phyloP scores from a whole-genome alignment of 2,888 invertebrate species.

The Incurvaria masculella region DNA sequence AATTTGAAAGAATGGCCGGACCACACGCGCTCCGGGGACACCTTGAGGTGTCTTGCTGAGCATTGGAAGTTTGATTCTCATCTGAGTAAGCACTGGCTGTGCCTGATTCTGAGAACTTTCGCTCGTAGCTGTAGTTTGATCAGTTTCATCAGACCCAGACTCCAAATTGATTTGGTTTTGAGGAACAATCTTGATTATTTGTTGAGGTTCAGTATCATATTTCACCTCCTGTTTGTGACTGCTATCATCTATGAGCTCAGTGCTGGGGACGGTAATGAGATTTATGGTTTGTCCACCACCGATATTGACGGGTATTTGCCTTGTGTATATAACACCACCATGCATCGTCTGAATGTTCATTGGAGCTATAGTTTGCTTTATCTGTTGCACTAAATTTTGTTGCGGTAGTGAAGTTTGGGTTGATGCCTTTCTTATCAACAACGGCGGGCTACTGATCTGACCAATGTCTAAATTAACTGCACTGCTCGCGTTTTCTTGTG shows the following conservation, averaged over 20 bases:
- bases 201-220: slow-evolving; percentile 37
- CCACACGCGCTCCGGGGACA: slow-evolving; percentile 55
- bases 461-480: slow-evolving; percentile 34
- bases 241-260: slow-evolving; percentile 41
- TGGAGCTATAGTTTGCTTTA: slow-evolving; percentile 52
- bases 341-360: slow-evolving; percentile 62
- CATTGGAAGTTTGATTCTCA: slow-evolving; percentile 53
- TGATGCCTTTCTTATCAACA: slow-evolving; percentile 35
- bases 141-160: slow-evolving; percentile 32
- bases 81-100: slow-evolving; percentile 49
- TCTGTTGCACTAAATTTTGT: slow-evolving; percentile 38
- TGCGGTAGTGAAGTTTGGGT: slow-evolving; percentile 33
- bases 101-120: slow-evolving; percentile 30
- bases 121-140: slow-evolving; percentile 25
- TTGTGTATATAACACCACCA: slow-evolving; percentile 68
- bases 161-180: slow-evolving; percentile 30
- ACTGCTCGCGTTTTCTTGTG: slow-evolving; percentile 33
- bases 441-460: slow-evolving; percentile 38
- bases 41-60: slow-evolving; percentile 52
- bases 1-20: slow-evolving; percentile 57
- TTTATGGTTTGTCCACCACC: slow-evolving; percentile 57
- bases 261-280: slow-evolving; percentile 51
- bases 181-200: slow-evolving; percentile 47
- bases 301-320: slow-evolving; percentile 66
- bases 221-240: slow-evolving; percentile 32